These are phyloP conservation scores for Pomatostomus ruficeps DNA, from an alignment of 2,113 vertebrate genomes.

Conservation along the genomic window DNA sequence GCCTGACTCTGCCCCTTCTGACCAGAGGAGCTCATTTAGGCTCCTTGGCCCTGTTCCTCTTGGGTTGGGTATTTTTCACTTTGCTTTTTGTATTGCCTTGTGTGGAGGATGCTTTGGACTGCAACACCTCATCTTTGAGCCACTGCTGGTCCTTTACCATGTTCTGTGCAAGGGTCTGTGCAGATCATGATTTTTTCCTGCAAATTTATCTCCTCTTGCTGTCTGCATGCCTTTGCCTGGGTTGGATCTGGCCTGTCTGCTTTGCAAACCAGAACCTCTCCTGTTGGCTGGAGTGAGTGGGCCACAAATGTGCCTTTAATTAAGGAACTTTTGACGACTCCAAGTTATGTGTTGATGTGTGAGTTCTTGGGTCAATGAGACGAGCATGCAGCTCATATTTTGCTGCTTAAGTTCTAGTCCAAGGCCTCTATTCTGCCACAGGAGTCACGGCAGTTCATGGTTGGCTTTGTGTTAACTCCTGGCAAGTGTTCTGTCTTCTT, in stretches of 20 bases:
- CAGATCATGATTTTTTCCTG: neutral
- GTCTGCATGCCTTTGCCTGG: neutral
- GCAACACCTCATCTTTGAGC: neutral
- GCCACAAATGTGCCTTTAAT: neutral
- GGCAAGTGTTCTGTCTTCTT: neutral
- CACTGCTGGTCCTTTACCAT: neutral
- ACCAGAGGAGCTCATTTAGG: neutral
- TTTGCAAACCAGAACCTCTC: neutral
- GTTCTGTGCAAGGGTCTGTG: neutral
- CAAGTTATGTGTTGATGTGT: neutral
- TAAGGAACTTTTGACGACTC: neutral
- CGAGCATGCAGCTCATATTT: neutral
- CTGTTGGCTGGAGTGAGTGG: neutral
- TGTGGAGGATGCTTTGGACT: neutral
- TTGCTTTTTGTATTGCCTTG: neutral
- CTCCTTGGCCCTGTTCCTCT: rapidly evolving
- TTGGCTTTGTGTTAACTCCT: neutral
- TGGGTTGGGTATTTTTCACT: neutral
- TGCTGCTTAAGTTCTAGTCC: neutral
- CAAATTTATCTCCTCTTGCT: neutral
- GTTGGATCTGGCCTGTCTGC: neutral
- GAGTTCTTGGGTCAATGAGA: neutral
- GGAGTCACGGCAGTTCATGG: rapidly evolving
- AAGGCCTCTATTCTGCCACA: neutral
- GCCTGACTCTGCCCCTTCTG: neutral